phyloP scores from a whole-genome alignment of 2,797 vertebrate genomes.

The Masticophis lateralis region DNA sequence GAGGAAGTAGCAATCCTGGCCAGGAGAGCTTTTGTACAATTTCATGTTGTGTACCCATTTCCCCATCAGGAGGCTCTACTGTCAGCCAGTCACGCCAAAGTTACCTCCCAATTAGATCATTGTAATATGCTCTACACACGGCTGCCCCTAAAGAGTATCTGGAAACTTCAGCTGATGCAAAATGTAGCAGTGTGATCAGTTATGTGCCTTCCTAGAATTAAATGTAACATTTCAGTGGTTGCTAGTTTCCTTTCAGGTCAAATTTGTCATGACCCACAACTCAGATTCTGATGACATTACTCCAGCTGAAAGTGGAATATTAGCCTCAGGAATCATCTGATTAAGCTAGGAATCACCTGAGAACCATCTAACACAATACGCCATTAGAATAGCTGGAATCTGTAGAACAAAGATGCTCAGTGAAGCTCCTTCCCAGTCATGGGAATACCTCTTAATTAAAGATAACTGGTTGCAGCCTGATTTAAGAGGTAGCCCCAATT shows the following conservation, averaged over 20 bases:
- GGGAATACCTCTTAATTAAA: not conserved
- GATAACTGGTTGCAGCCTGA: not conserved
- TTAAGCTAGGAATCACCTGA: not conserved
- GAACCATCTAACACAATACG: not conserved
- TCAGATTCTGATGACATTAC: not conserved
- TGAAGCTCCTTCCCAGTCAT: not conserved
- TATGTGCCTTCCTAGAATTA: not conserved
- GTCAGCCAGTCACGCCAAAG: not conserved
- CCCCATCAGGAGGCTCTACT: not conserved
- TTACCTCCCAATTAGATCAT: not conserved
- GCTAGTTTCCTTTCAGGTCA: not conserved
- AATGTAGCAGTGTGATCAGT: not conserved
- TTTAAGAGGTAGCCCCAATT: not conserved
- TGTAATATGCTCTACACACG: not conserved
- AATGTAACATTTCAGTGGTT: not conserved
- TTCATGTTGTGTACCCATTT: not conserved
- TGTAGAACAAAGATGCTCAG: not conserved
- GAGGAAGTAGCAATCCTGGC: not conserved
- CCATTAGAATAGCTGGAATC: not conserved
- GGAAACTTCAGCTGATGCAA: not conserved
- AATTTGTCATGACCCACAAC: not conserved
- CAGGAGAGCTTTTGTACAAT: not conserved
- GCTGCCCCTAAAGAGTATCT: not conserved
- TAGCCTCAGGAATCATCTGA: not conserved
- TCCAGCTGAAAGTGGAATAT: not conserved